Evolutionary conservation across 2,888 invertebrate genomes (phyloP).

Genomic region (Helicoverpa assulta): DNA sequence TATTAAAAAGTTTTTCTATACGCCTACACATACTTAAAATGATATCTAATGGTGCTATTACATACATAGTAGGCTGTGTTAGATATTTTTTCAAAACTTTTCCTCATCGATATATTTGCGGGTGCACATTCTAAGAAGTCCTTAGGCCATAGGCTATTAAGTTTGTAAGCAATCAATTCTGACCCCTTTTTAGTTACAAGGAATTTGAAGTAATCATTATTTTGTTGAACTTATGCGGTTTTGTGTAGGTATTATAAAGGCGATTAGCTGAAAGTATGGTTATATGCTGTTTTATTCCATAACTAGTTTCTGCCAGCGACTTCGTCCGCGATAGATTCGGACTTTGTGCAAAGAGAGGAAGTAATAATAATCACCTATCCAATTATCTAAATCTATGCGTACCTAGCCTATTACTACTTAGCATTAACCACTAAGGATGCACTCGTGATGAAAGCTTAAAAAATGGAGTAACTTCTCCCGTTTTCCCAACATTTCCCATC

Average conservation of each 20-base stretch:
- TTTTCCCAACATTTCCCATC: too few species aligned
- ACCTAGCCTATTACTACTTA: too few species aligned
- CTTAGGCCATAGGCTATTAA: conserved; percentile 17
- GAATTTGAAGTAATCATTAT: conserved; percentile 19
- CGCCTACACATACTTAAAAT: background rate
- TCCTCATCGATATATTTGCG: conserved; percentile 24
- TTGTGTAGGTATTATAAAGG: background rate
- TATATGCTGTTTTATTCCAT: background rate
- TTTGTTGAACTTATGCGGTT: conserved; percentile 16
- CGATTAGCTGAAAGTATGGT: background rate
- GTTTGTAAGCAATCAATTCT: conserved; percentile 27
- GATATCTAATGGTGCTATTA: background rate
- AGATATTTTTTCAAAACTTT: conserved; percentile 9
- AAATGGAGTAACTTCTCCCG: too few species aligned
- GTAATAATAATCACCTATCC: too few species aligned
- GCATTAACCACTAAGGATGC: too few species aligned
- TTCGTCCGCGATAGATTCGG: too few species aligned
- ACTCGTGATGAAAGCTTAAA: too few species aligned
- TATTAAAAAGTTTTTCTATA: background rate
- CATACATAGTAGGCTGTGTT: background rate
- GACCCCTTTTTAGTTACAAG: conserved; percentile 25
- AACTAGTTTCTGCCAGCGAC: too few species aligned
- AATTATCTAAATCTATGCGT: too few species aligned
- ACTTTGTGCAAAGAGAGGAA: too few species aligned
- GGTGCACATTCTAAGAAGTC: conserved; percentile 40